Evolutionary conservation across 2,888 invertebrate species (phyloP), one percentile per base, ranked within the genome.

Genomic region (Hypercompe scribonia): DNA sequence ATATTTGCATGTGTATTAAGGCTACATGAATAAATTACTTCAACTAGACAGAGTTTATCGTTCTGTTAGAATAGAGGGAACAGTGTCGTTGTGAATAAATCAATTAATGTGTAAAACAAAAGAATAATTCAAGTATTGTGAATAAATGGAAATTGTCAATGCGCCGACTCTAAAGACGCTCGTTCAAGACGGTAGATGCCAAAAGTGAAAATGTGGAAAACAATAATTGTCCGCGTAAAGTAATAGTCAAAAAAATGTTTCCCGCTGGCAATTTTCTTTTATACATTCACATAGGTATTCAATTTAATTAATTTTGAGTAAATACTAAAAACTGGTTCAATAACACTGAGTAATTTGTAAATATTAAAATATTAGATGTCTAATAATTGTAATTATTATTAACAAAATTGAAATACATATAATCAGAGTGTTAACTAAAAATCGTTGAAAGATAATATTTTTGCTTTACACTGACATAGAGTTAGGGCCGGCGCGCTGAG

Each of bases 1-100:
- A 54, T 76, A 61, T 83, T 80, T 66, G 76, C 73, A 54, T 76
- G 73, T 80, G 83, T 70, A 74, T 76, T 54, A n/a, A 54, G 3
- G 15, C 65, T 46, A 71, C 18, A 36, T 15, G 24, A 73, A 74
- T 79, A 46, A 64, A 64, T 68, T 61, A 72, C 34, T 61, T 28
- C 15, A 39, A 42, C 33, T 67, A 50, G 50, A 66, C 64, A 42
- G 33, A 42, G 34, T 39, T 3, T 66, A 18, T 24, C 18, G 18
- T 18, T 28, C 66, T 28, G 8, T 15, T 39, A 39, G 8, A 42
- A 28, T 18, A 31, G 36, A 65, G 64, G 24, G 36, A 36, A 34
- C 15, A 58, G 10, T 28, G 28, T 58, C 8, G 54, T n/a, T 58
- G 10, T 28, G 54, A 28, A 24, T 50, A 10, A 54, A 10, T 11